Evolutionary conservation across 2,888 invertebrate species (phyloP).

Genomic region (Unio delphinus): DNA sequence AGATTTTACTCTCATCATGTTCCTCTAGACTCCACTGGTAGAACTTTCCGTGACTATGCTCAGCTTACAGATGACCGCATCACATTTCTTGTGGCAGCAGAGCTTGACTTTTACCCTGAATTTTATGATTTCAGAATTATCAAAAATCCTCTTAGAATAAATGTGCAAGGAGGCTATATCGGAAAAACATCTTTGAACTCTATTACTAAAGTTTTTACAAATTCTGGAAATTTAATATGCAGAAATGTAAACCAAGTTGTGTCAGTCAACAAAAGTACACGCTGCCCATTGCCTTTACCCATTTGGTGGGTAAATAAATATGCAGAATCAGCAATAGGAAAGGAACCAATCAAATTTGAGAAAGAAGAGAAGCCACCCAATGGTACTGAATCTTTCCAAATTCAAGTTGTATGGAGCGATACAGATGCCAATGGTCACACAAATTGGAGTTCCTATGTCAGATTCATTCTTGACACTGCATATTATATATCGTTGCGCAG

Average conservation of each 20-base stretch:
- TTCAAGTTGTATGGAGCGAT: slow-evolving; percentile 48
- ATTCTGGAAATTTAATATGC: slow-evolving; percentile 25
- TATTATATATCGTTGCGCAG: slow-evolving; percentile 23
- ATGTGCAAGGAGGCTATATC: slow-evolving; percentile 41
- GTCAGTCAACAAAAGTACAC: slow-evolving; percentile 48
- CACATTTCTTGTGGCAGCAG: slow-evolving; percentile 41
- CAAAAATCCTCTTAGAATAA: slow-evolving; percentile 39
- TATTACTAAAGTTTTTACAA: slow-evolving; percentile 27
- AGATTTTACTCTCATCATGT: slow-evolving; percentile 41
- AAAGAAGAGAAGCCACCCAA: slow-evolving; percentile 38
- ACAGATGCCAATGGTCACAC: slow-evolving; percentile 52
- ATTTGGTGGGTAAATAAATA: slow-evolving; percentile 64
- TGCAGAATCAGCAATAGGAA: slow-evolving; percentile 23
- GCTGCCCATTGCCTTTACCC: slow-evolving; percentile 55
- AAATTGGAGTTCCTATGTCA: slow-evolving; percentile 50
- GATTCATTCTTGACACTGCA: slow-evolving; percentile 45
- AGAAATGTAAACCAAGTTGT: slow-evolving; percentile 56
- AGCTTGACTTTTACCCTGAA: slow-evolving; percentile 28
- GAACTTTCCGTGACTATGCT: slow-evolving; percentile 45
- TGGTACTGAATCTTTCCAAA: slow-evolving; percentile 17
- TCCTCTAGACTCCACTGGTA: slow-evolving; percentile 35
- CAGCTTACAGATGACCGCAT: slow-evolving; percentile 41
- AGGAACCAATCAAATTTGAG: slow-evolving; percentile 41
- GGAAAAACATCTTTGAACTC: slow-evolving; percentile 47
- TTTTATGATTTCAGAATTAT: slow-evolving; percentile 35